Evolutionary conservation across 2,113 vertebrate species (phyloP), one percentile per base, ranked within the genome.

Genomic region (Psilopogon haemacephalus): DNA sequence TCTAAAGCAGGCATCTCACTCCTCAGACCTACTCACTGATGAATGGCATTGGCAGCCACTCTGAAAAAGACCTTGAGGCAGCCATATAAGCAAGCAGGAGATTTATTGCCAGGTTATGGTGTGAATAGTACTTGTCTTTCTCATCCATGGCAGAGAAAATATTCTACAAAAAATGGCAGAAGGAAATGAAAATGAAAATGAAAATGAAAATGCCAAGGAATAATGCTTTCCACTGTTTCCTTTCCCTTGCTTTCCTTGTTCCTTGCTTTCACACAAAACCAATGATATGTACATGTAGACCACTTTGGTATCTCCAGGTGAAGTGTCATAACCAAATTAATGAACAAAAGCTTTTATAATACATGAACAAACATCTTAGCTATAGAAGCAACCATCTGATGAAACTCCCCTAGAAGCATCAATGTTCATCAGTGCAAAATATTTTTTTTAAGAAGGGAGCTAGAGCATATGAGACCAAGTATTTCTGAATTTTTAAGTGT

Each of bases 71-170:
- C 37, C 44, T 52, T 24, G 81, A 88, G 94, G 63, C 60, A 93
- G 80, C 33, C 80, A 30, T 9, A 40, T 30, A 79, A 91, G 42
- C 55, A 95, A 33, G 46, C 37, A 76, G 32, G 46, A 74, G 52
- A 78, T 95, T 65, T 67, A 88, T 55, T 79, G 52, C 13, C 26
- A 95, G 69, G 38, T 89, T 95, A 88, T 92, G 15, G 58, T 62
- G 38, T 72, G 65, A 93, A 79, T 17, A 27, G 67, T 33, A 15
- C 17, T 90, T 78, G 72, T 46, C 68, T 73, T 20, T 91, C 54
- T 84, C 35, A 44, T 42, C n/a, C 46, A 60, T 48, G 80, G 74
- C 26, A 86, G 37, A 85, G 54, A 68, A 86, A 14, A 69, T 12
- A 32, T 64, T 54, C 38, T 65, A 35, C 72, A 28, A 33, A 46